phyloP scores from a whole-genome alignment of 2,797 vertebrate genomes.

The Morelia viridis region DNA sequence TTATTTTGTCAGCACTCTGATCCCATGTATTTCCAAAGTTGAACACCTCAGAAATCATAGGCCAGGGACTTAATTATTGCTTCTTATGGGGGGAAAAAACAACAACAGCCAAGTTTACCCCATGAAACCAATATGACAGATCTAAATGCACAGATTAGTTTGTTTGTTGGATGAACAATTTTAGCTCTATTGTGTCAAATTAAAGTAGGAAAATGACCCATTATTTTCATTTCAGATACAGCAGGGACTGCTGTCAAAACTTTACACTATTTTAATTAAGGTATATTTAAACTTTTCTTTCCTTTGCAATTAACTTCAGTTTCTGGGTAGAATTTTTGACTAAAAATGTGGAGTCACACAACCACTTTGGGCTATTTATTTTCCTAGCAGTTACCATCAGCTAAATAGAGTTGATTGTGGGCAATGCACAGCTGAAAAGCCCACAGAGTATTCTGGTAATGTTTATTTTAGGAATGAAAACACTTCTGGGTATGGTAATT shows the following conservation, averaged over 20 bases:
- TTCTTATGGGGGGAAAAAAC: not conserved
- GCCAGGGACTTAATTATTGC: not conserved
- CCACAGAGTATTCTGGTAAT: not conserved
- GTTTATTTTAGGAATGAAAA: slow-evolving; percentile 18
- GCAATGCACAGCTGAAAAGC: slow-evolving; percentile 22
- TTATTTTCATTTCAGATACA: not conserved
- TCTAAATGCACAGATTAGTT: not conserved
- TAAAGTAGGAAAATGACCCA: not conserved
- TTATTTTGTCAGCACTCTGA: not conserved
- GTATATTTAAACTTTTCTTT: not conserved
- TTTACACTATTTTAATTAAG: slow-evolving; percentile 25
- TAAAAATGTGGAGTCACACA: slow-evolving; percentile 17
- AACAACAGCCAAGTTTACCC: not conserved
- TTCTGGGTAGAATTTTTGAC: slow-evolving; percentile 9
- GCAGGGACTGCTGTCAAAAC: slow-evolving; percentile 10
- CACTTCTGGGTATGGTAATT: slow-evolving; percentile 26
- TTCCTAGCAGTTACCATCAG: slow-evolving; percentile 19
- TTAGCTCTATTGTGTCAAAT: not conserved
- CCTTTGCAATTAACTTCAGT: slow-evolving; percentile 25
- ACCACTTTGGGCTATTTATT: slow-evolving; percentile 39
- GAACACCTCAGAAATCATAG: not conserved
- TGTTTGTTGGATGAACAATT: not conserved
- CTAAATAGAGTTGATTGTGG: slow-evolving; percentile 22
- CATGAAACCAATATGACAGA: not conserved
- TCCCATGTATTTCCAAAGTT: not conserved